These are phyloP conservation scores for Ciconia maguari DNA, from an alignment of 2,113 vertebrate genomes.

Conservation along the genomic window DNA sequence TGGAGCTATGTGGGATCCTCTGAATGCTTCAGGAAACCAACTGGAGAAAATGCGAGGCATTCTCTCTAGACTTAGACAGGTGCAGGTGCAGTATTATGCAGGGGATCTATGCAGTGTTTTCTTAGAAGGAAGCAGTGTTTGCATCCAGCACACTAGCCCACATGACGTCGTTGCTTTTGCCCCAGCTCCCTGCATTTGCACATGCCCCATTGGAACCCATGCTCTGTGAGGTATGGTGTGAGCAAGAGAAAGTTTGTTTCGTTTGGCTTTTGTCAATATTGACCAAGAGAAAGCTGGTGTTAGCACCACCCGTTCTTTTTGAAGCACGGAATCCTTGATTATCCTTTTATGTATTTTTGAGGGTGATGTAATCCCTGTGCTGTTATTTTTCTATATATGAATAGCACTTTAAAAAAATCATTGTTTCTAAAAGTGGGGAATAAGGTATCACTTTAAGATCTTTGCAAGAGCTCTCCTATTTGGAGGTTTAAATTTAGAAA, in stretches of 20 bases:
- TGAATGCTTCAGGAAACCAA: background rate
- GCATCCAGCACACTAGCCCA: background rate
- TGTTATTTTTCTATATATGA: background rate
- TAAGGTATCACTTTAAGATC: constrained; percentile 36
- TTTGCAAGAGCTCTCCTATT: background rate
- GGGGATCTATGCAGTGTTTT: background rate
- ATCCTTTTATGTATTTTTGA: background rate
- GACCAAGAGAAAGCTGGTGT: background rate
- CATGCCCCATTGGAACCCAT: background rate
- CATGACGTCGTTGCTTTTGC: background rate
- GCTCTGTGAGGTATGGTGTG: background rate
- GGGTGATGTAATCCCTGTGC: background rate
- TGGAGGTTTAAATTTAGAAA: constrained; percentile 59
- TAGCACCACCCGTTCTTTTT: background rate
- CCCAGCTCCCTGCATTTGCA: background rate
- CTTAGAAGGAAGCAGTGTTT: background rate
- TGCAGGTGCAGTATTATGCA: background rate
- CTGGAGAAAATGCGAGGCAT: background rate
- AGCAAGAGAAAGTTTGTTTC: background rate
- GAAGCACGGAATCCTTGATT: background rate
- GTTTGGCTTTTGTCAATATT: background rate
- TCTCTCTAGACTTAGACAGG: background rate
- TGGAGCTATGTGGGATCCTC: background rate
- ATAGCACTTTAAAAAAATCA: background rate
- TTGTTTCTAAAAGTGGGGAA: constrained; percentile 13